Evolutionary conservation across 2,113 vertebrate species (phyloP), one percentile per base, ranked within the genome.

Genomic region (Myrmecophaga tridactyla): DNA sequence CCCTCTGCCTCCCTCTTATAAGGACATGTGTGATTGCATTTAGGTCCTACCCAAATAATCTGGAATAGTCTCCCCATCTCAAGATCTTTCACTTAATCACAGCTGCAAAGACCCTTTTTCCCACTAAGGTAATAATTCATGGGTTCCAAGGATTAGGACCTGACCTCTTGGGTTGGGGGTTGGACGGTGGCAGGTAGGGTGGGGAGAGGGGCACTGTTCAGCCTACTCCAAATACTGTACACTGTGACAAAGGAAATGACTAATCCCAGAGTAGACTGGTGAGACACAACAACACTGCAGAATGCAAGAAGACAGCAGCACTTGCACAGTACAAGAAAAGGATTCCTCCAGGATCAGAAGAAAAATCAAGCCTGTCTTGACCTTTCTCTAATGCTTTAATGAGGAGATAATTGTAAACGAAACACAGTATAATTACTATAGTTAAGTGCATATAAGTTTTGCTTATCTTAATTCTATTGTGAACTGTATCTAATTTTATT

Each of bases 401-500:
- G 51, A 94, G 43, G 34, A 72, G 39, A 31, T 82, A 65, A 76
- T 77, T 78, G 46, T 20, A 77, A 86, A 94, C 62, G 70, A 92
- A 94, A 77, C 14, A 17, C n/a, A 72, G 21, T 11, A 13, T 78
- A 86, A 93, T 89, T 80, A 86, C 29, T 7, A 0, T 70, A 81
- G 60, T 76, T 48, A 70, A 90, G 81, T 78, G 11, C 56, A 41
- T 73, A 76, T 62, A 82, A 92, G 13, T 73, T 86, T 89, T 93
- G 39, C 23, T 82, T 76, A 65, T 56, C 15, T 90, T 75, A 85
- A 93, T 89, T 92, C 53, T 89, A 62, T 75, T 83, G 15, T 60
- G 69, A 92, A 78, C 43, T 86, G 3, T 70, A 76, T 53, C n/a
- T 92, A 84, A 62, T 83, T 95, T 92, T 81, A 89, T 80, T 83